Evolutionary conservation across 2,113 vertebrate species (phyloP), one percentile per base, ranked within the genome.

Genomic region (Tachuris rubrigastra): DNA sequence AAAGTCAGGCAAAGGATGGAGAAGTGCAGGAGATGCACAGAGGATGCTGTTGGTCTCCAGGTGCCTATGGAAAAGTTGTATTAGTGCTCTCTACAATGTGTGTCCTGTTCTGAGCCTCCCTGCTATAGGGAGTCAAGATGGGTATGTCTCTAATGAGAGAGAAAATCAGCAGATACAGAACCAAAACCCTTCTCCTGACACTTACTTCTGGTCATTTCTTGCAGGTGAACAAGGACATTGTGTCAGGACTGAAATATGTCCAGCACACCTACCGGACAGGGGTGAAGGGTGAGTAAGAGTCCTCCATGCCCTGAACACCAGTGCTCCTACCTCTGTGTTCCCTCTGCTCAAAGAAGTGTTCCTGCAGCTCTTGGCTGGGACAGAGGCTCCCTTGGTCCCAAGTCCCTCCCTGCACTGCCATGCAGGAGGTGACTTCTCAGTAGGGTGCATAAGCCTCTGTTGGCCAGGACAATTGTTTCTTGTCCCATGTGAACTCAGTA

Each of bases 171-270:
- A 73, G 37, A 7, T 41, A 60, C 1, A 44, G 66, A 67, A 39
- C 4, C 18, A 52, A 85, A 73, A 8, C 25, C 25, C 13, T 58
- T 74, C 71, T 56, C 8, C 28, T 91, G 55, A 85, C 15, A 30
- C 39, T 88, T 56, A 7, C 3, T 76, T 91, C 50, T 74, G 60
- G 41, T 80, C 59, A 10, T 47, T 86, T 84, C 35, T 90, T 95
- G 35, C 95, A 98, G 98, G 98, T 98, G 68, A 98, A 98, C 92
- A 98, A 44, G 67, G 98, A 98, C 50, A 98, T 98, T 79, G 98
- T 98, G 66, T 98, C 98, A 0, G 98, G 98, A 44, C 90, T 98
- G 95, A 98, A 98, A 78, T 98, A 98, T 0, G 98, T 98, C 85
- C 98, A 98, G 89, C 97, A 98, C 41, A 98, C 98, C 39, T 98